Percentiles rank a stretch among this genome's conserved stretches.
Conservation (phyloP, 2,797 vertebrate genomes). For the Sphaeramia orbicularis region DNA sequence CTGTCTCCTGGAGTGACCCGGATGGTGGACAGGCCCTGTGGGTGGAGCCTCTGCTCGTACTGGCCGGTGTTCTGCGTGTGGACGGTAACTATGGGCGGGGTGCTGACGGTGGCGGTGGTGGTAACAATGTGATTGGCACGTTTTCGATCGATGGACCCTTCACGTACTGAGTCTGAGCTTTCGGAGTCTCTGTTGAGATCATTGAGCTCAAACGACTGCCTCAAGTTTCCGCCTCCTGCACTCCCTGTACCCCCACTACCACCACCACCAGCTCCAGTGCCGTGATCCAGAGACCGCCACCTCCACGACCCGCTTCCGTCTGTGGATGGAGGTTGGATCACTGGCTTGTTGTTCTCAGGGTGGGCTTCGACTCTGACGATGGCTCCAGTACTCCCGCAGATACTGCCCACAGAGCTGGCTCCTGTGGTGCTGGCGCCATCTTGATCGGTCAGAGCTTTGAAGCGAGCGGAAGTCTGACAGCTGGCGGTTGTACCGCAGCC, state of each 20-base stretch:
- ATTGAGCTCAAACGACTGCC: conserved; percentile 95
- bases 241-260: no score
- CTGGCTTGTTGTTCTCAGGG: conserved; percentile 91
- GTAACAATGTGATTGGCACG: conserved; percentile 80
- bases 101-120: conserved; percentile 68
- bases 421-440: conserved; percentile 79
- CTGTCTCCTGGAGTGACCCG: conserved; percentile 94
- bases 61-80: conserved; percentile 80
- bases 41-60: conserved; percentile 83
- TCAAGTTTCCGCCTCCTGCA: conserved; percentile 82
- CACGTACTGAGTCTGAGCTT: conserved; percentile 91
- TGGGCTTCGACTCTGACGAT: conserved; percentile 96
- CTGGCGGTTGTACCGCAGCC: conserved; percentile 86
- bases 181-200: conserved; percentile 95
- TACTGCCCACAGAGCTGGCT: conserved; percentile 68
- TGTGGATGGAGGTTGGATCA: conserved; percentile 92
- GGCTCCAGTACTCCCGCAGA: conserved; percentile 80
- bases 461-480: conserved; percentile 86
- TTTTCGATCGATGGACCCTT: conserved; percentile 92
- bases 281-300: conserved; percentile 93
- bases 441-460: conserved; percentile 90
- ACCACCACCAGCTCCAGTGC: conserved; percentile 53
- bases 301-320: conserved; percentile 96
- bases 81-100: conserved; percentile 73
- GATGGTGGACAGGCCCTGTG: conserved; percentile 92